Percentiles rank a stretch among this genome's conserved stretches.
These are phyloP conservation scores for Manis pentadactyla DNA, from an alignment of 2,797 vertebrate species.

Conservation along the genomic window DNA sequence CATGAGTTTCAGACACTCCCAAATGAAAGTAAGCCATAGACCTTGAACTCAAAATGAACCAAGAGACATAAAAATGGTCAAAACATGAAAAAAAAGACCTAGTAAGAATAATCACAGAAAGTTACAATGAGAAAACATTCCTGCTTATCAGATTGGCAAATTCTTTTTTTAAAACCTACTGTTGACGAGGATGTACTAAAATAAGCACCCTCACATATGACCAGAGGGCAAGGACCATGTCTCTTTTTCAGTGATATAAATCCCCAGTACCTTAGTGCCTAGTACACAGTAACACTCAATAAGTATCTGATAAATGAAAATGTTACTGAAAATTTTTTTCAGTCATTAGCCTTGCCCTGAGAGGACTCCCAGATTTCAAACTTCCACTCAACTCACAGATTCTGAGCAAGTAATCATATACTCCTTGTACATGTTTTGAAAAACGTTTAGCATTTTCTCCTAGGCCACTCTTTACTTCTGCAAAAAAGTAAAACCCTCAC, in stretches of 20 bases:
- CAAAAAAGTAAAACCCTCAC: neutral
- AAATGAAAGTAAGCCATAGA: slow-evolving; percentile 16
- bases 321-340: neutral
- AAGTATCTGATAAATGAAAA: neutral
- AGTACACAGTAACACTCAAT: neutral
- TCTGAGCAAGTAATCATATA: neutral
- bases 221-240: neutral
- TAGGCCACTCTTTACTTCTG: neutral
- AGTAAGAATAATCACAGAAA: slow-evolving; percentile 3
- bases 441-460: neutral
- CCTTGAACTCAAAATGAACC: slow-evolving; percentile 1
- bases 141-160: neutral
- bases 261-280: neutral
- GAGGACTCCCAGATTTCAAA: neutral
- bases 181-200: neutral
- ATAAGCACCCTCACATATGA: neutral
- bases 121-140: neutral
- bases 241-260: neutral
- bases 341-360: neutral
- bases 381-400: neutral
- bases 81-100: neutral
- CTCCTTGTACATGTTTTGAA: neutral
- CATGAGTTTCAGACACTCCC: neutral
- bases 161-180: neutral
- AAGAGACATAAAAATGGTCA: slow-evolving; percentile 27